Percentiles rank a stretch among this genome's conserved stretches.
These are phyloP conservation scores for Hyles euphorbiae DNA, from an alignment of 1,140 invertebrate genomes.

Conservation along the genomic window DNA sequence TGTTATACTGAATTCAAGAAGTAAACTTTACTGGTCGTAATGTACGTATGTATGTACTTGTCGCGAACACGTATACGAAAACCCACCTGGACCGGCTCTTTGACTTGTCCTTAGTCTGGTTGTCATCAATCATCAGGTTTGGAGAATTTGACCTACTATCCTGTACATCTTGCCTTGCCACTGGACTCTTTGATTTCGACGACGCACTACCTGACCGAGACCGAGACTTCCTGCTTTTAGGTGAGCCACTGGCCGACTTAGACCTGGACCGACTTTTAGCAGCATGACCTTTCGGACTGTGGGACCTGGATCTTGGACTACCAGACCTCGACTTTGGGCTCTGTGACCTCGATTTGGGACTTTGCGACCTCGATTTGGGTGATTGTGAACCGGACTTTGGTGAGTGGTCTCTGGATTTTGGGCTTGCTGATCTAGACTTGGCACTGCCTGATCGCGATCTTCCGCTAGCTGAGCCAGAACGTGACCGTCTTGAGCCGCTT, in stretches of 20 bases:
- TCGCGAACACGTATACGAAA: no score
- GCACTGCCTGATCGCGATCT: constrained; percentile 64
- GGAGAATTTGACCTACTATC: constrained; percentile 76
- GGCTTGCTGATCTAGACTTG: constrained; percentile 48
- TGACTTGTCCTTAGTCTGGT: constrained; percentile 49
- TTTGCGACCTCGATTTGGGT: constrained; percentile 47
- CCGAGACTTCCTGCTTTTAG: constrained; percentile 52
- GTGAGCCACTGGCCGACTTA: constrained; percentile 51
- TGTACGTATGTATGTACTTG: no score
- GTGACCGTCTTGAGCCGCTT: constrained; percentile 52
- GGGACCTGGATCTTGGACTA: constrained; percentile 46
- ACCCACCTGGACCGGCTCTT: constrained; percentile 55
- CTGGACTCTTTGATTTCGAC: constrained; percentile 62
- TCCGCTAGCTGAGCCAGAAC: constrained; percentile 68
- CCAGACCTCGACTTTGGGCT: constrained; percentile 40
- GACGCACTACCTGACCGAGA: constrained; percentile 58
- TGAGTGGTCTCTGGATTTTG: constrained; percentile 47
- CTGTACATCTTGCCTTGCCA: constrained; percentile 49
- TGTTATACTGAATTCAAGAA: no score
- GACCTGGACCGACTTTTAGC: constrained; percentile 50
- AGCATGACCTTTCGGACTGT: constrained; percentile 30
- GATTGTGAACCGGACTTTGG: constrained; percentile 47
- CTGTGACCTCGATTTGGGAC: constrained; percentile 70
- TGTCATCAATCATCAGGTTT: constrained; percentile 77
- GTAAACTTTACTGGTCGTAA: no score